A percentile compares a stretch with the other conserved stretches of the same genome.
Evolutionary conservation across 2,113 vertebrate species (phyloP).

Genomic region (Prionailurus viverrinus): DNA sequence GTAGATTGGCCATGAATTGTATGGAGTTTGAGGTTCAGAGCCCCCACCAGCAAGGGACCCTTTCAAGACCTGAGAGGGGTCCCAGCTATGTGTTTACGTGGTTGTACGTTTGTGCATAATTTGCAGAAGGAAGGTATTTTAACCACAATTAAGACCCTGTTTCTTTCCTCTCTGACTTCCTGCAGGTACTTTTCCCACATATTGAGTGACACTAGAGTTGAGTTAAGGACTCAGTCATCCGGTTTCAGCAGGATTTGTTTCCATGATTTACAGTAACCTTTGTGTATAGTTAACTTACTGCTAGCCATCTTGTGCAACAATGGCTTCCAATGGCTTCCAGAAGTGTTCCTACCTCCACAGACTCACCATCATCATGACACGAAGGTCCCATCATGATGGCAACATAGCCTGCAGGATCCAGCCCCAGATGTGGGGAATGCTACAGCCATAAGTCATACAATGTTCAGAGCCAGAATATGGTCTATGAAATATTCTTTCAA

Average conservation of each 20-base stretch:
- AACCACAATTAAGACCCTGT: neutral
- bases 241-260: neutral
- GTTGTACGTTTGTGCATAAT: neutral
- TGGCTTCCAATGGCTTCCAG: neutral
- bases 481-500: neutral
- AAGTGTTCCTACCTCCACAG: neutral
- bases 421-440: neutral
- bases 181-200: neutral
- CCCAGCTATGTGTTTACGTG: neutral
- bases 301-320: too few relatives aligned
- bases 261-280: neutral
- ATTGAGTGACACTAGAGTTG: neutral
- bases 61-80: neutral
- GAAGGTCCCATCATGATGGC: too few relatives aligned
- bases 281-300: neutral
- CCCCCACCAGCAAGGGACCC: neutral
- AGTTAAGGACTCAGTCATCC: neutral
- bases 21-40: neutral
- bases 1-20: neutral
- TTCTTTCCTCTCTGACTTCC: neutral
- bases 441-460: neutral
- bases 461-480: neutral
- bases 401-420: neutral
- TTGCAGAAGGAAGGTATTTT: neutral
- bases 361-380: neutral